A percentile compares a stretch with the other conserved stretches of the same genome.
Conservation (phyloP, 2,113 vertebrate species). For the Mormyrus lacerda region DNA sequence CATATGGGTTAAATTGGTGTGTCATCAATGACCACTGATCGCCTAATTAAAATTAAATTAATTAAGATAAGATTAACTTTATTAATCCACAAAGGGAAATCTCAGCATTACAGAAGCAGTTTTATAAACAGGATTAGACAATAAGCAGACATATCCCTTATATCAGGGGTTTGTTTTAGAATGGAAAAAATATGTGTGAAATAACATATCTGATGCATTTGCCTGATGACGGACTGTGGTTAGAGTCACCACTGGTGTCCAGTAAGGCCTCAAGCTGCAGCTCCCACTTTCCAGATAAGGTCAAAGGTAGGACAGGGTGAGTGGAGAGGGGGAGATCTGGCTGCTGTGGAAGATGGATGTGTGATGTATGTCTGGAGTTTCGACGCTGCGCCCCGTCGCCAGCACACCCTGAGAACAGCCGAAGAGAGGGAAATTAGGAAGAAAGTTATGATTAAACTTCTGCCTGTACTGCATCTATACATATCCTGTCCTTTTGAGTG, state of each 20-base stretch:
- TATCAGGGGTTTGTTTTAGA: not conserved
- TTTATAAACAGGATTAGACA: not conserved
- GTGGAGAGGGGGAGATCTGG: not conserved
- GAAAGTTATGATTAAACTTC: slow-evolving; percentile 7
- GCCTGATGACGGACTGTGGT: not conserved
- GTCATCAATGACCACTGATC: too few relatives aligned
- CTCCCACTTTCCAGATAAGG: slow-evolving; percentile 19
- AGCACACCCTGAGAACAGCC: not conserved
- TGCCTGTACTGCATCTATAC: slow-evolving; percentile 32
- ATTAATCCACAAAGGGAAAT: not conserved
- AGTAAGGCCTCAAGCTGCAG: slow-evolving; percentile 10
- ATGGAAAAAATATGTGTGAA: not conserved
- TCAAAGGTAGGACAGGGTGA: slow-evolving; percentile 22
- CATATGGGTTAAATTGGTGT: too few relatives aligned
- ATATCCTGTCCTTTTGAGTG: slow-evolving; percentile 31
- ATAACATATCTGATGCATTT: not conserved
- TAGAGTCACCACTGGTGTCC: not conserved
- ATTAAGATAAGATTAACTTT: not conserved
- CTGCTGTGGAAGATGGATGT: slow-evolving; percentile 2
- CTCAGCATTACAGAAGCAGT: not conserved
- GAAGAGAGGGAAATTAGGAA: not conserved
- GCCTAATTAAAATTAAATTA: too few relatives aligned
- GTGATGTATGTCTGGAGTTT: not conserved
- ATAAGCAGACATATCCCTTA: not conserved
- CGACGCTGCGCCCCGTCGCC: not conserved